Conservation (phyloP, 1,140 invertebrate genomes). For the Scaptomyza pallida region DNA sequence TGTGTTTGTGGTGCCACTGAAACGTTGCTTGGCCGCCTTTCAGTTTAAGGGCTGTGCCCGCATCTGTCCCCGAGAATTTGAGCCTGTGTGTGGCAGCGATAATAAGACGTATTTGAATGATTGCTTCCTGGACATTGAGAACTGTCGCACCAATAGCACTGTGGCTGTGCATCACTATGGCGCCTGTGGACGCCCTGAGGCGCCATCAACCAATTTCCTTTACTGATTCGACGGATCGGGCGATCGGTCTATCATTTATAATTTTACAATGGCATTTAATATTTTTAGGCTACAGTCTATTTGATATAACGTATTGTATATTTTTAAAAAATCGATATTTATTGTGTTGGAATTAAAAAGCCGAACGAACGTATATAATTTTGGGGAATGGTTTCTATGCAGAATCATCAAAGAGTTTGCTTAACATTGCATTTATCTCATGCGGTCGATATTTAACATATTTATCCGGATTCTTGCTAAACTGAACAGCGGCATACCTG, state of each 20-base stretch:
- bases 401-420: slow-evolving; percentile 93
- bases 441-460: slow-evolving; percentile 96
- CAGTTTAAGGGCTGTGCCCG: slow-evolving; percentile 93
- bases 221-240: slow-evolving; percentile 51
- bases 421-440: slow-evolving; percentile 91
- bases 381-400: slow-evolving; percentile 61
- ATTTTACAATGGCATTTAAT: slow-evolving; percentile 75
- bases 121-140: slow-evolving; percentile 96
- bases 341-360: slow-evolving; percentile 78
- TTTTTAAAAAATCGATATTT: slow-evolving; percentile 74
- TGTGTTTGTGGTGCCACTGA: slow-evolving; percentile 93
- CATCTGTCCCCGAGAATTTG: slow-evolving; percentile 93
- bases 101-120: slow-evolving; percentile 95
- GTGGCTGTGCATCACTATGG: slow-evolving; percentile 79
- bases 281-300: slow-evolving; percentile 68
- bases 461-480: slow-evolving; percentile 97
- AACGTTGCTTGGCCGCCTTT: slow-evolving; percentile 92
- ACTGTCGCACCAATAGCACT: slow-evolving; percentile 89
- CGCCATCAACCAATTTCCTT: slow-evolving; percentile 80
- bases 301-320: slow-evolving; percentile 64
- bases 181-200: slow-evolving; percentile 80
- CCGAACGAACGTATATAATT: slow-evolving; percentile 54
- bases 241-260: slow-evolving; percentile 21
- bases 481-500: slow-evolving; percentile 89
- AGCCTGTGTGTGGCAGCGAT: slow-evolving; percentile 95